Base-by-base conservation (phyloP, 2,113 vertebrate genomes). In the Bujurquina vittata region DNA sequence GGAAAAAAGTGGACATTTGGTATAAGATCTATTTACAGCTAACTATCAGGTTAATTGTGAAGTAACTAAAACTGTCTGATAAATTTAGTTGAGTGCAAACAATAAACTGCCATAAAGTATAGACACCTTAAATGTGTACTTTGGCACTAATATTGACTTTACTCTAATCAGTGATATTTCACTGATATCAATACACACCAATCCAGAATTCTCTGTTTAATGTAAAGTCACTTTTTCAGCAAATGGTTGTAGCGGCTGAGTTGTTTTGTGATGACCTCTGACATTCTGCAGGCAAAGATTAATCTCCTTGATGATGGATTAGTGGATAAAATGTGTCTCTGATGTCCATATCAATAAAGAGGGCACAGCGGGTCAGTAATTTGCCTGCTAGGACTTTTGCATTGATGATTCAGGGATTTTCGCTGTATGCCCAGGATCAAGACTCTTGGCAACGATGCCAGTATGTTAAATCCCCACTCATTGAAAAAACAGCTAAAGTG, bases 401-500 rank as follows among this genome's bases (percentile, higher is more conserved):
- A 3, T 55, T 94, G 94, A 94, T 95, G 94, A 94, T 87, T 95
- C 94, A 94, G 92, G 94, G 92, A 33, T 94, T 95, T 94, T 84
- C 58, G 26, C 84, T 95, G 81, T 91, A 85, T 92, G 85, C 74
- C 84, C 77, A 79, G 93, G 92, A 93, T 93, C 90, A 78, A 88
- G 92, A 91, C 77, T 84, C 35, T 94, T 93, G 92, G 93, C 94
- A 94, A 81, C 65, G 31, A 60, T 77, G 80, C 91, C 91, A 89
- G 86, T 52, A 6, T 4, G 56, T 85, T 90, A 93, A 95, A 95
- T 91, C 93, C 94, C 87, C 0, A 18, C 78, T 89, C 90, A 92
- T 89, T 94, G 92, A 94, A 87, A 84, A 84, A 88, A 89, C 93
- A 89, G 92, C 91, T 88, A 75, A 88, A 91, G 89, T 81, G 81